These are phyloP conservation scores for Phaethon lepturus DNA, from an alignment of 2,113 vertebrate species.

Conservation along the genomic window DNA sequence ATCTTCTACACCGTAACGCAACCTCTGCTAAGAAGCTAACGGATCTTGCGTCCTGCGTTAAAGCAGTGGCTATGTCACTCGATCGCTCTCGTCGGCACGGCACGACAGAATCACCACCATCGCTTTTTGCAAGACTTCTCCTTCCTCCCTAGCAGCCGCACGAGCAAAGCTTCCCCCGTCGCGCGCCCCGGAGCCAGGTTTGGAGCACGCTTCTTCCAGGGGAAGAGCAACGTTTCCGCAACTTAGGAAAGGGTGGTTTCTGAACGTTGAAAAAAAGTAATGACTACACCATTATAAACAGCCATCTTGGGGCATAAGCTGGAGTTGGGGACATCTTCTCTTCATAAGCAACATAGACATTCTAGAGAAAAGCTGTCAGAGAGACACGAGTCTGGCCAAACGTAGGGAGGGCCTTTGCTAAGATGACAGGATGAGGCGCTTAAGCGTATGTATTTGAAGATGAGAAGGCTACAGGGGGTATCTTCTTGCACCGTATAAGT, in stretches of 20 bases:
- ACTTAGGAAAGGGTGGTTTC: not conserved
- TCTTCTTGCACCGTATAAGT: conserved; percentile 57
- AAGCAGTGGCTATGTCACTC: fast-evolving
- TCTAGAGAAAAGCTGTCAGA: not conserved
- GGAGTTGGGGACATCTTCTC: not conserved
- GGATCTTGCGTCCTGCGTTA: fast-evolving
- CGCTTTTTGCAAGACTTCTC: not conserved
- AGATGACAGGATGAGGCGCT: conserved; percentile 50
- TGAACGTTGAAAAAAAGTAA: not conserved
- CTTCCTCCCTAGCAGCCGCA: not conserved
- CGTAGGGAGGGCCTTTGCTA: conserved; percentile 3
- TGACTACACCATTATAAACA: not conserved
- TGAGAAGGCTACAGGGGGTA: conserved; percentile 65
- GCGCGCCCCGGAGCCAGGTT: not conserved
- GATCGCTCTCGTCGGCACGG: fast-evolving
- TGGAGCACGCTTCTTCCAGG: not conserved
- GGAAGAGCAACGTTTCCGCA: not conserved
- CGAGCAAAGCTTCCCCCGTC: not conserved
- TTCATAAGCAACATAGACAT: not conserved
- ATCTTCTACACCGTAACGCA: not conserved
- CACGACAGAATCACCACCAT: not conserved
- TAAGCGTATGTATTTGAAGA: conserved; percentile 36
- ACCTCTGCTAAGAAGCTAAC: not conserved
- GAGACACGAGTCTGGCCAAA: not conserved
- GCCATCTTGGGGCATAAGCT: conserved; percentile 20